These are phyloP conservation scores for Drosophila kuntzei DNA, from an alignment of 2,888 invertebrate genomes.

Conservation along the genomic window DNA sequence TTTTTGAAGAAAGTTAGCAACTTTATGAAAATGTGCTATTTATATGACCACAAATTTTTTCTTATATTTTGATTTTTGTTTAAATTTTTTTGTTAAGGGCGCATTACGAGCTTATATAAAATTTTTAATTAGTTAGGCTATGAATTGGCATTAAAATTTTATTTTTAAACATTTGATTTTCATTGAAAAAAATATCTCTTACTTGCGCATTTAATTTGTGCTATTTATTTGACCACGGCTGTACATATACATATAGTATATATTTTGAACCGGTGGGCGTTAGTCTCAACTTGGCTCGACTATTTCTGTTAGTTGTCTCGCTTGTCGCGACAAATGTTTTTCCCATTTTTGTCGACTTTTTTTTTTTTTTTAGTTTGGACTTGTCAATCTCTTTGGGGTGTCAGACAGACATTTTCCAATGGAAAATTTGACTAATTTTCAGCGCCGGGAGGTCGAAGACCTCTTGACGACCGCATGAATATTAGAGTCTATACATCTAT, in stretches of 20 bases:
- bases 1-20: too few relatives aligned
- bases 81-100: too few relatives aligned
- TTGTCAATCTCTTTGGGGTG: conserved; percentile 63
- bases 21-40: too few relatives aligned
- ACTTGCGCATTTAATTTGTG: too few relatives aligned
- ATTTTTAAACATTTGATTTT: too few relatives aligned
- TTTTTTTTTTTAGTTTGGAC: conserved; percentile 23
- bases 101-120: too few relatives aligned
- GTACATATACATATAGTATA: conserved; percentile 14
- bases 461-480: conserved; percentile 45
- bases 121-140: too few relatives aligned
- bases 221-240: too few relatives aligned
- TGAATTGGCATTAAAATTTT: too few relatives aligned
- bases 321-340: conserved; percentile 58
- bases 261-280: conserved; percentile 27
- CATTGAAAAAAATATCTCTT: too few relatives aligned
- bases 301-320: conserved; percentile 57
- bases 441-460: conserved; percentile 61
- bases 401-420: conserved; percentile 56
- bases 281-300: conserved; percentile 45
- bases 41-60: too few relatives aligned
- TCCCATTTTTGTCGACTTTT: conserved; percentile 1
- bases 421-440: conserved; percentile 71
- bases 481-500: conserved; percentile 1
- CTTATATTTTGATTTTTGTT: too few relatives aligned